Percentiles rank a stretch among this genome's conserved stretches.
These are phyloP conservation scores for Urocynchramus pylzowi DNA, from an alignment of 2,113 vertebrate species.

Conservation along the genomic window DNA sequence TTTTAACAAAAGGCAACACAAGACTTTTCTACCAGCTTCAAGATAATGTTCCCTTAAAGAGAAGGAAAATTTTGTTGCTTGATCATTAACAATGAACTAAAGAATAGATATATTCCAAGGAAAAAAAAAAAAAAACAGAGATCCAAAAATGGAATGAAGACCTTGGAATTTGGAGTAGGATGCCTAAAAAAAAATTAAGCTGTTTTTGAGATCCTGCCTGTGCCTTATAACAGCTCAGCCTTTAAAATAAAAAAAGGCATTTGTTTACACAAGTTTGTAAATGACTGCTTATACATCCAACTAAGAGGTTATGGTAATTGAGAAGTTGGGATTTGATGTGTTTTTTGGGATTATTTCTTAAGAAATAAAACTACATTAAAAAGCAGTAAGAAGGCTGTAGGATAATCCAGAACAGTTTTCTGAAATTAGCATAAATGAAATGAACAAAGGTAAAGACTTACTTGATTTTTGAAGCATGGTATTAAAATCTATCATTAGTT, in stretches of 20 bases:
- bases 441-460: slow-evolving; percentile 55
- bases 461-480: slow-evolving; percentile 81
- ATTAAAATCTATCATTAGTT: slow-evolving; percentile 88
- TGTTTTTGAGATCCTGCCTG: neutral
- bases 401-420: neutral
- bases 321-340: accelerated
- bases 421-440: neutral
- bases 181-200: neutral
- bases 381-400: neutral
- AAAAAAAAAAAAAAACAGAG: neutral
- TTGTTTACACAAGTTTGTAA: neutral
- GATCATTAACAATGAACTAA: neutral
- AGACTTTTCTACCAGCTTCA: neutral
- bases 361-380: neutral
- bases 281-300: neutral
- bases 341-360: neutral
- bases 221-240: neutral
- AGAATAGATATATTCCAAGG: neutral
- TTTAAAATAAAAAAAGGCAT: neutral
- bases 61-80: neutral
- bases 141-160: neutral
- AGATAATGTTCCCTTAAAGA: neutral
- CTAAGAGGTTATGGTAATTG: neutral
- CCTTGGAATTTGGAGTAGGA: neutral
- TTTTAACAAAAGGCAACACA: too few species aligned